phyloP scores from a whole-genome alignment of 2,888 invertebrate species.

The Galeopsomyia nigrocyanea region DNA sequence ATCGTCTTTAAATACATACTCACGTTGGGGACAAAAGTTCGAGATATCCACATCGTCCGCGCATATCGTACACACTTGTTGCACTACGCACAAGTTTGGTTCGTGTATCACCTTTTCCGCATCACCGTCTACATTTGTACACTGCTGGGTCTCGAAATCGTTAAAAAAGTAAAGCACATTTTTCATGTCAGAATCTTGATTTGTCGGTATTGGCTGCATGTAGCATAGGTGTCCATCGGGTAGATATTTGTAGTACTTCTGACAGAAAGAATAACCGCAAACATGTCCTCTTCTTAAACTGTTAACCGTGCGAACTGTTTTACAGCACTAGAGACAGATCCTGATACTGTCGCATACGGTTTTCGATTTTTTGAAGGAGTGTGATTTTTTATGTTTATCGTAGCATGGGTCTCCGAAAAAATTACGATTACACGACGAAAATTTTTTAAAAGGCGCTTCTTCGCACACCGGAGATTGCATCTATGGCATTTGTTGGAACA shows the following conservation, averaged over 20 bases:
- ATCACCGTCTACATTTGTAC: conserved; percentile 26
- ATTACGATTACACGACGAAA: background rate
- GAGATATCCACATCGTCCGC: too few species aligned
- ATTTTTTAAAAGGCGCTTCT: background rate
- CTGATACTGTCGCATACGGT: background rate
- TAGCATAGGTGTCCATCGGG: conserved; percentile 24
- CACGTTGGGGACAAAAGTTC: conserved; percentile 4
- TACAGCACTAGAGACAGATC: background rate
- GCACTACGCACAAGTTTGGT: conserved; percentile 45
- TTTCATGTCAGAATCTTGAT: background rate
- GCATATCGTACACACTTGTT: conserved; percentile 62
- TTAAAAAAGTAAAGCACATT: conserved; percentile 44
- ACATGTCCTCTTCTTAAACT: background rate
- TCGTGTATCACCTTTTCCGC: conserved; percentile 16
- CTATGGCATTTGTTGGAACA: background rate
- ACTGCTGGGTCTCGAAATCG: conserved; percentile 43
- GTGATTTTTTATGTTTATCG: background rate
- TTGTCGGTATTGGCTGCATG: conserved; percentile 15
- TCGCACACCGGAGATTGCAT: background rate
- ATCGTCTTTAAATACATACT: conserved; percentile 34
- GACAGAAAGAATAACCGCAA: background rate
- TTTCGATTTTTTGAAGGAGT: background rate
- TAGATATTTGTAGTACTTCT: background rate
- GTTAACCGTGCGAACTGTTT: background rate
- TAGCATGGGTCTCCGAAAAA: background rate